Base-by-base conservation (phyloP, 1,140 invertebrate species). In the Drosophila sechellia region DNA sequence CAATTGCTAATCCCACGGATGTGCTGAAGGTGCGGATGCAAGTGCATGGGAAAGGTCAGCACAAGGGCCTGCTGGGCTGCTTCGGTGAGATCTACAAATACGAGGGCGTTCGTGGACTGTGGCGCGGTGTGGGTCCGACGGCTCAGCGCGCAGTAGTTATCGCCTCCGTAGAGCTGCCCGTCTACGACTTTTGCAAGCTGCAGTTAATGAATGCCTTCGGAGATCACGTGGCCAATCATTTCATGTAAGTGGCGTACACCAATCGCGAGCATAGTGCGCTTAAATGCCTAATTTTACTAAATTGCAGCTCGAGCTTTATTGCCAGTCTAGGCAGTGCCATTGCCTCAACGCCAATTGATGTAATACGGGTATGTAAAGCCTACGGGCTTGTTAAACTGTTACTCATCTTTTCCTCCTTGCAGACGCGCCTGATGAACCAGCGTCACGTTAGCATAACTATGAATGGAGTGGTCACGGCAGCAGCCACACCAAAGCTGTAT, bases 1-100 rank as follows among this genome's bases (percentile, higher is more conserved):
- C 98, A n/a, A 97, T 99, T 79, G 98, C 98, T 12, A 98, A 98
- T 94, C 98, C 98, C n/a, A 98, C 98, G 3, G 98, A 99, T 94
- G 97, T 99, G 8, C 94, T 99, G n/a, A 99, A 99, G 94, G 98
- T 99, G 48, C 95, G 97, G 65, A 97, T 99, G 97, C 98, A 99
- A 94, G 94, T 96, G 11, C 92, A 92, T 49, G 94, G 94, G 27
- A 93, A 93, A 70, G 79, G 92, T 76, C 85, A 93, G 56, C 90
- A 95, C 69, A 78, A 94, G 35, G 93, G 95, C 50, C 93, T 97
- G 46, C 85, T 95, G n/a, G 94, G 95, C 79, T 97, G 96, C 71
- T 97, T 98, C 81, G 93, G 94, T 63, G 95, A 96, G 86, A 95
- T 98, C 37, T 96, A 97, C 90, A 93, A 93, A 72, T 94, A 96